phyloP scores from a whole-genome alignment of 2,797 vertebrate genomes.

The Thunnus albacares region DNA sequence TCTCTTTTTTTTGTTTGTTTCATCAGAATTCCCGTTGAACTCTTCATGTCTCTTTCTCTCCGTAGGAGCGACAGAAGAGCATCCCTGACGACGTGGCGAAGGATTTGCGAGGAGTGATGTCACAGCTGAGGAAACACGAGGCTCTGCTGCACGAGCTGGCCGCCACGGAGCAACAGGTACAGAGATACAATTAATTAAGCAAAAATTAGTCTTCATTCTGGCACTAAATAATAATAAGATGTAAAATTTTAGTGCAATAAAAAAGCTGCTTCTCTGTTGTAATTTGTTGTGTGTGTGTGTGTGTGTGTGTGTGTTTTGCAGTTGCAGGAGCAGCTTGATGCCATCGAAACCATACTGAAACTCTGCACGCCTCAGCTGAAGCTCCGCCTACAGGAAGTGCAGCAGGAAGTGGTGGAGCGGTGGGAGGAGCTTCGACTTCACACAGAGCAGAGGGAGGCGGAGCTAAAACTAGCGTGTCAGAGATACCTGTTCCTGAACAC shows the following conservation, averaged over 20 bases:
- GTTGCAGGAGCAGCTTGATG: slow-evolving; percentile 90
- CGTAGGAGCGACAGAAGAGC: slow-evolving; percentile 88
- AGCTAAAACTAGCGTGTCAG: slow-evolving; percentile 80
- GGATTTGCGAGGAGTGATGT: slow-evolving; percentile 86
- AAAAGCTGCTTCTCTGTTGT: too few relatives aligned
- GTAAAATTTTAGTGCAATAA: too few relatives aligned
- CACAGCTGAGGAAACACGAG: slow-evolving; percentile 89
- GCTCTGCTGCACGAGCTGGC: slow-evolving; percentile 87
- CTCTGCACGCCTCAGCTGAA: slow-evolving; percentile 77
- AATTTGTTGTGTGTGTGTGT: too few relatives aligned
- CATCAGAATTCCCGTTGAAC: too few relatives aligned
- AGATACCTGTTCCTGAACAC: slow-evolving; percentile 86
- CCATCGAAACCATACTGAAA: slow-evolving; percentile 73
- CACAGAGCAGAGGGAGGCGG: slow-evolving; percentile 81
- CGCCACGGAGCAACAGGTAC: slow-evolving; percentile 88
- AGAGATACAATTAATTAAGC: too few relatives aligned
- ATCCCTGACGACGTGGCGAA: slow-evolving; percentile 90
- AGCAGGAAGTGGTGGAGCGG: slow-evolving; percentile 85
- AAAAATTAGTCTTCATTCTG: too few relatives aligned
- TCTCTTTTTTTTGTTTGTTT: background rate
- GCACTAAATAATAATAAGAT: too few relatives aligned
- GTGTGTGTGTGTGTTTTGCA: slow-evolving; percentile 57
- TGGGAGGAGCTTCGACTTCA: slow-evolving; percentile 88
- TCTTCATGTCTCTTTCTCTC: background rate
- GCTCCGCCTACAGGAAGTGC: slow-evolving; percentile 80